Conservation (phyloP, 30 jellyfish, hydroid and myxozoan species). For the Turritopsis rubra region DNA sequence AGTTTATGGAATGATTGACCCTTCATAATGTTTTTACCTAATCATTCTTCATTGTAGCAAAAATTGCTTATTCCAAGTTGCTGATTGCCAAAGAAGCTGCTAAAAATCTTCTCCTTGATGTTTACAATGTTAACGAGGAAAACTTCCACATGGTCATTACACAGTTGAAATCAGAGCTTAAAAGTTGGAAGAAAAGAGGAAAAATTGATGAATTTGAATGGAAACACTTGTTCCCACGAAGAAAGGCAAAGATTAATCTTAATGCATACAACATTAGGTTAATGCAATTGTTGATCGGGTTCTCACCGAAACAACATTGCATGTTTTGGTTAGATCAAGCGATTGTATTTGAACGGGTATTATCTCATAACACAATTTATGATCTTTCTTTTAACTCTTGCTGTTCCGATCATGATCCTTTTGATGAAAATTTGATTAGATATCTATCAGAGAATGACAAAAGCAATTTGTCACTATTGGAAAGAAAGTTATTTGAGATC, state of each 20-base stretch:
- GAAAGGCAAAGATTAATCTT: background rate
- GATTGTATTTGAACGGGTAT: background rate
- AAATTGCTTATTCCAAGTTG: background rate
- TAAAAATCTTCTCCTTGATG: background rate
- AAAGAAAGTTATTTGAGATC: background rate
- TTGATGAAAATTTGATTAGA: background rate
- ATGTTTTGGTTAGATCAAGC: background rate
- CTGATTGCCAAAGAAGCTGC: background rate
- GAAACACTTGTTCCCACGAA: background rate
- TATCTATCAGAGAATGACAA: background rate
- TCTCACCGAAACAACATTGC: background rate
- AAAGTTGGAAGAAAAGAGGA: background rate
- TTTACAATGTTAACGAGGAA: background rate
- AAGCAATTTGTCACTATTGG: background rate
- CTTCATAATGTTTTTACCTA: no score
- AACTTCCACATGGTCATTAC: background rate
- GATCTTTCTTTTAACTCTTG: background rate
- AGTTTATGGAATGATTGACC: no score
- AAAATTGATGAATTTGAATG: background rate
- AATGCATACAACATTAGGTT: background rate
- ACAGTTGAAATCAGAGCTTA: background rate
- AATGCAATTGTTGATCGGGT: background rate
- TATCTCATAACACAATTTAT: background rate
- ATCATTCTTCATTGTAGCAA: background rate
- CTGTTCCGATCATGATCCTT: background rate